Base-by-base conservation (phyloP, 2,888 invertebrate species). In the Loripinus fragilis region DNA sequence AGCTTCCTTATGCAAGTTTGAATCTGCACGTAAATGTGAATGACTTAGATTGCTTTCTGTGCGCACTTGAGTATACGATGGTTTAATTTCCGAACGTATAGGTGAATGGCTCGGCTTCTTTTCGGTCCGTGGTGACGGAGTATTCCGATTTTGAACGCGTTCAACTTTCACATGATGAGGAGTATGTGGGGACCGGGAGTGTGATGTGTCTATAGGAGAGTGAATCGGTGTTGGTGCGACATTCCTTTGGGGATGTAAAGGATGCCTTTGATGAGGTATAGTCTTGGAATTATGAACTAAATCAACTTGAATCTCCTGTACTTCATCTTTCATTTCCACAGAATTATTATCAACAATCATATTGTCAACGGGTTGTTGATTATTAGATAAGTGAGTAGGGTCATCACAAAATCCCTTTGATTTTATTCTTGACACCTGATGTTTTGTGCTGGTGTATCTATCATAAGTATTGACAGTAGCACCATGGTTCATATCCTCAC, bases 391-490 rank as follows among this genome's bases (percentile, higher is more conserved):
- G 30, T 72, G 55, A 23, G 38, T 42, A 72, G 48, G 41, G 42
- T 70, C 71, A 76, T 81, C 81, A 80, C 84, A 81, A 65, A 84
- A 84, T 41, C 72, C 79, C 76, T 78, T 77, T 2, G 74, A 38
- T 67, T 67, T 67, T 42, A 25, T 28, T 45, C 38, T 67, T 3
- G 41, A 25, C 23, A 65, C 83, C 33, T 82, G 79, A 35, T 79
- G 81, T 35, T 81, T 80, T 12, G 74, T 71, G 55, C 80, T 83
- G 28, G 80, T 72, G 66, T 83, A 87, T 71, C 80, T 72, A 30
- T 85, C 82, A 72, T 83, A 81, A 5, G 52, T 48, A 64, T 66
- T 75, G n/a, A n/a, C n/a, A n/a, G n/a, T n/a, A 64, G 68, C 20
- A 64, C 52, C 38, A 8, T 5, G 33, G 25, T 66, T 65, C 0